These are phyloP conservation scores for Sternotherus odoratus DNA, from an alignment of 2,797 vertebrate species.

Conservation along the genomic window DNA sequence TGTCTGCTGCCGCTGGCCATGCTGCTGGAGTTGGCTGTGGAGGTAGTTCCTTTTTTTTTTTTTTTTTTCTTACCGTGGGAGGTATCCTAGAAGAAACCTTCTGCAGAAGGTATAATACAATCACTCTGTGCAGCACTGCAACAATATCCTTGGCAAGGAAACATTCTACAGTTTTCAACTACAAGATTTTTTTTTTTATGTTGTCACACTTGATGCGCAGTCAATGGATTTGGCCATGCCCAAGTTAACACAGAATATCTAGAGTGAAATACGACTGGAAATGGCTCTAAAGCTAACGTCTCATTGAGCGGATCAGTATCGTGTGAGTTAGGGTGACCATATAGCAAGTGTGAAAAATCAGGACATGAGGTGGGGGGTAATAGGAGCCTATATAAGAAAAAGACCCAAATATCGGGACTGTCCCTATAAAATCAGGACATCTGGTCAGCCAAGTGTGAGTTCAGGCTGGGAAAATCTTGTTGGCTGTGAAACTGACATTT, in stretches of 20 bases:
- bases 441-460: too few species aligned
- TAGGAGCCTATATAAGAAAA: too few species aligned
- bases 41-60: constrained; percentile 32
- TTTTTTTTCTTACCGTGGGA: not conserved
- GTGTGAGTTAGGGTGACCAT: too few species aligned
- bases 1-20: not conserved
- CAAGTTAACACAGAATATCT: not conserved
- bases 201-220: not conserved
- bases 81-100: not conserved
- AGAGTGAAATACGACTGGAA: constrained; percentile 15
- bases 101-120: not conserved
- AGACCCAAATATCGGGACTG: too few species aligned
- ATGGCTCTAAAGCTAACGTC: not conserved
- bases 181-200: not conserved
- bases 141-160: not conserved
- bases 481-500: not conserved
- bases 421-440: too few species aligned
- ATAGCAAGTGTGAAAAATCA: too few species aligned
- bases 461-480: not conserved
- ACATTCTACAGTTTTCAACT: constrained; percentile 24
- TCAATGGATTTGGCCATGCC: not conserved
- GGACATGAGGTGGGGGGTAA: too few species aligned
- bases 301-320: not conserved
- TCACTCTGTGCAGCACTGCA: not conserved
- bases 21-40: not conserved